phyloP scores from a whole-genome alignment of 2,888 invertebrate genomes.

The Drosophila greeni region DNA sequence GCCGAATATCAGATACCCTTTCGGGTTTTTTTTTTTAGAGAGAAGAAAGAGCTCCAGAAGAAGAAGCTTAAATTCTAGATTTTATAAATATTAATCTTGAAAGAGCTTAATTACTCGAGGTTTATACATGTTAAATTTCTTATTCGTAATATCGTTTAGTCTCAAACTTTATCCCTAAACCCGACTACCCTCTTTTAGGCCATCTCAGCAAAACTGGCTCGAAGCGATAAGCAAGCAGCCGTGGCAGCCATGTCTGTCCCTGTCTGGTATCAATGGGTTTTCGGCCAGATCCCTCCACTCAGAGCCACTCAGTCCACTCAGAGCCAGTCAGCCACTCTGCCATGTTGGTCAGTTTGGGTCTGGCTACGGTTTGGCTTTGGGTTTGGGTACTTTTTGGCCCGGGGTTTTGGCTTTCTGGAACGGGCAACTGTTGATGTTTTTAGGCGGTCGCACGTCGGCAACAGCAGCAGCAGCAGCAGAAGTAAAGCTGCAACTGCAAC shows the following conservation, averaged over 20 bases:
- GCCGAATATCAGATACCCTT: background rate
- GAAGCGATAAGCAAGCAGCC: constrained; percentile 51
- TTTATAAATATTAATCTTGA: no score
- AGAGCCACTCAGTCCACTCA: constrained; percentile 38
- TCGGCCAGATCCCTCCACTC: constrained; percentile 31
- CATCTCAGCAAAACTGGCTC: constrained; percentile 14
- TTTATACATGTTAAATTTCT: no score
- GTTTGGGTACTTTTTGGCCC: constrained; percentile 31
- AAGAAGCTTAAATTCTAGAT: no score
- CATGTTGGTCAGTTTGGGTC: constrained; percentile 55
- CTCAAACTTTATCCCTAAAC: background rate
- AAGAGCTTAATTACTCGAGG: no score
- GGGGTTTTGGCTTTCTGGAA: constrained; percentile 45
- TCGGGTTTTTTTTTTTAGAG: no score
- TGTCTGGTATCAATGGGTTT: constrained; percentile 69
- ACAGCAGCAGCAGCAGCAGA: constrained; percentile 43
- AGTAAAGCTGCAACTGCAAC: constrained; percentile 29
- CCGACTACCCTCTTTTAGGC: background rate
- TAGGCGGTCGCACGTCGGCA: constrained; percentile 76
- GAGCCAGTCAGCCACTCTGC: constrained; percentile 44
- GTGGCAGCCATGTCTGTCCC: constrained; percentile 51
- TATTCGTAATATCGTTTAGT: no score
- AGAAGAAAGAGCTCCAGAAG: no score
- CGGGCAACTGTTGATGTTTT: constrained; percentile 75
- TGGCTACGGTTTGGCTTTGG: background rate